Evolutionary conservation across 2,888 invertebrate genomes (phyloP).

Genomic region (Camptogramma bilineatum): DNA sequence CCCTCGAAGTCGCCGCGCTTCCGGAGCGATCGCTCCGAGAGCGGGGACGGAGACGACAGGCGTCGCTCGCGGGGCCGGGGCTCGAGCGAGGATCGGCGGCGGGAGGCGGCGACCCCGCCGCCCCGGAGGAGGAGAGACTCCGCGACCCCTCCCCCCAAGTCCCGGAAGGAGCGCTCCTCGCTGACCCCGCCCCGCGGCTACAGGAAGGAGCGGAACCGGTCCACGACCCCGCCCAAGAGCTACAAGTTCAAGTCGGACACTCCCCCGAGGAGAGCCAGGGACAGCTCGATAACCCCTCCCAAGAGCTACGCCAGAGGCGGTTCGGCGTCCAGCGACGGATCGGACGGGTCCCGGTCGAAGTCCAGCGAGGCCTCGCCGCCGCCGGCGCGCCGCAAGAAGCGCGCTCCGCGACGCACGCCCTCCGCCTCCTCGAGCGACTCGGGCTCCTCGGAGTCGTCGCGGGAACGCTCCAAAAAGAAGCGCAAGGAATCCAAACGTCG

Average conservation of each 20-base stretch:
- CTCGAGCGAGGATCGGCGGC: constrained; percentile 49
- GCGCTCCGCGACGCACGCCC: constrained; percentile 47
- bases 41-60: constrained; percentile 50
- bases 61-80: constrained; percentile 57
- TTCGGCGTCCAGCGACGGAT: constrained; percentile 65
- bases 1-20: constrained; percentile 51
- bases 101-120: constrained; percentile 53
- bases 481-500: constrained; percentile 48
- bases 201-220: constrained; percentile 54
- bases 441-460: constrained; percentile 54
- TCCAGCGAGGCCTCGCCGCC: constrained; percentile 61
- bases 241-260: constrained; percentile 58
- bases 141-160: constrained; percentile 50
- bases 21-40: constrained; percentile 24
- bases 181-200: constrained; percentile 61
- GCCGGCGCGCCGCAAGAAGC: constrained; percentile 55
- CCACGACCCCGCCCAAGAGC: constrained; percentile 57
- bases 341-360: constrained; percentile 45
- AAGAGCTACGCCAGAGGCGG: constrained; percentile 69
- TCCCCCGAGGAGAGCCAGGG: constrained; percentile 59
- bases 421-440: constrained; percentile 54
- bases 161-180: constrained; percentile 61
- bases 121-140: constrained; percentile 49
- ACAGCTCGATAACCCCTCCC: constrained; percentile 74
- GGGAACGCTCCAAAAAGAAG: constrained; percentile 55